Evolutionary conservation across 2,797 vertebrate genomes (phyloP), one percentile per base, ranked within the genome.

Genomic region (Myotis daubentonii): DNA sequence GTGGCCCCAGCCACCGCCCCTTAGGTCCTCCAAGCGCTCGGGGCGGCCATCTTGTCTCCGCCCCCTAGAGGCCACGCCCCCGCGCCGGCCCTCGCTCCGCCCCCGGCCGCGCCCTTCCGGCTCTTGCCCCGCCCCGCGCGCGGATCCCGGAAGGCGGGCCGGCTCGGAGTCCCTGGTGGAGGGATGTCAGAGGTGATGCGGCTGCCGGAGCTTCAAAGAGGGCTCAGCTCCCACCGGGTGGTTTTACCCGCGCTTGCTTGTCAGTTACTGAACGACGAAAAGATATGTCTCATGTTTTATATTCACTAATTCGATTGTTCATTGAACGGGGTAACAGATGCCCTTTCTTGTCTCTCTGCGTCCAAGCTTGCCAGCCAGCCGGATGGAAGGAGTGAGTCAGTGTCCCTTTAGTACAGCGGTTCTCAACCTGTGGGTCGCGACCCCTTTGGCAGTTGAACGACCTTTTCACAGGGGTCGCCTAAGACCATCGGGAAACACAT

Each of bases 1-100:
- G 95, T 88, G 96, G 96, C 94, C 89, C 70, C 57, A 55, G 94
- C 83, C 97, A 0, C 90, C 85, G 87, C 96, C 96, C 92, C 94
- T 92, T 87, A 86, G 84, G 95, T 96, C 96, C 96, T 94, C 96
- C 94, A 71, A 95, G 93, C n/a, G 15, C 47, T 17, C 7, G 1
- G 65, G 44, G 30, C 87, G 5, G 93, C 95, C 93, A 92, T 89
- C 10, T 92, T 95, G 92, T 65, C 95, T 25, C 91, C 96, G 91
- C 97, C 97, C 66, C 94, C 83, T 30, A 10, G 20, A 23, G 51
- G 85, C 2, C 96, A 79, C 96, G 95, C 97, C 94, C 81, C 74
- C 30, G 0, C 4, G 55, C 38, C 84, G 8, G 41, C 41, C 6
- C 78, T 51, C 75, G 12, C 68, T 4, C 57, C 79, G 51, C 41